A percentile compares a stretch with the other conserved stretches of the same genome.
phyloP scores from a whole-genome alignment of 2,797 vertebrate genomes.

The Phataginus tetradactyla region DNA sequence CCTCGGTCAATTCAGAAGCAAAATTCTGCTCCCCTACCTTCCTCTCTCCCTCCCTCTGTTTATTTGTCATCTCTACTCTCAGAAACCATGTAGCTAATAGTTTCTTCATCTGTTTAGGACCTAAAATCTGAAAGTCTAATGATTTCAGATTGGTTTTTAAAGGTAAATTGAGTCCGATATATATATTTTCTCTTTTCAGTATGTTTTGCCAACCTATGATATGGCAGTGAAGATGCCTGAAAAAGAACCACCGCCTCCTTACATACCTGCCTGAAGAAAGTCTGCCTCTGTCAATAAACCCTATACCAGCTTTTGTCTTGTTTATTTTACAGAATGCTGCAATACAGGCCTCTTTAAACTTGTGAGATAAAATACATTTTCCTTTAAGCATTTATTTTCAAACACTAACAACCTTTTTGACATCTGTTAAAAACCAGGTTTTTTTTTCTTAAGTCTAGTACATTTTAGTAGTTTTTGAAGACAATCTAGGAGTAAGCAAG shows the following conservation, averaged over 20 bases:
- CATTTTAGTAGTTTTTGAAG: conserved; percentile 81
- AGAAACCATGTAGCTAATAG: background rate
- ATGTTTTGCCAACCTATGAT: conserved; percentile 98
- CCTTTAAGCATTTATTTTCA: conserved; percentile 83
- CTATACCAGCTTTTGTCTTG: conserved; percentile 86
- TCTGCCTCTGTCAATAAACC: conserved; percentile 80
- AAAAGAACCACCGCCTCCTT: conserved; percentile 97
- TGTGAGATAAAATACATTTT: conserved; percentile 81
- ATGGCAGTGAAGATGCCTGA: conserved; percentile 99
- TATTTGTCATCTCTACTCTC: background rate
- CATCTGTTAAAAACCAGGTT: conserved; percentile 45
- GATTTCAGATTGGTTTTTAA: background rate
- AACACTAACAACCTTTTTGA: conserved; percentile 77
- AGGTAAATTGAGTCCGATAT: background rate
- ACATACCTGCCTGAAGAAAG: conserved; percentile 93
- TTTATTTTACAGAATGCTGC: conserved; percentile 86
- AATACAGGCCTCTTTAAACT: conserved; percentile 83
- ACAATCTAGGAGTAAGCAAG: conserved; percentile 82
- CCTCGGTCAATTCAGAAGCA: background rate
- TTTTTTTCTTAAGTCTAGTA: conserved; percentile 73
- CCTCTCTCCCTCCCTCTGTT: background rate
- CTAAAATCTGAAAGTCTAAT: background rate
- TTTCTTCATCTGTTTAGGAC: background rate
- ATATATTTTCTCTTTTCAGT: conserved; percentile 86
- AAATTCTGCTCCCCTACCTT: background rate